Percentiles rank a stretch among this genome's conserved stretches.
These are phyloP conservation scores for Ptychadena robeensis DNA, from an alignment of 2,797 vertebrate genomes.

Conservation along the genomic window DNA sequence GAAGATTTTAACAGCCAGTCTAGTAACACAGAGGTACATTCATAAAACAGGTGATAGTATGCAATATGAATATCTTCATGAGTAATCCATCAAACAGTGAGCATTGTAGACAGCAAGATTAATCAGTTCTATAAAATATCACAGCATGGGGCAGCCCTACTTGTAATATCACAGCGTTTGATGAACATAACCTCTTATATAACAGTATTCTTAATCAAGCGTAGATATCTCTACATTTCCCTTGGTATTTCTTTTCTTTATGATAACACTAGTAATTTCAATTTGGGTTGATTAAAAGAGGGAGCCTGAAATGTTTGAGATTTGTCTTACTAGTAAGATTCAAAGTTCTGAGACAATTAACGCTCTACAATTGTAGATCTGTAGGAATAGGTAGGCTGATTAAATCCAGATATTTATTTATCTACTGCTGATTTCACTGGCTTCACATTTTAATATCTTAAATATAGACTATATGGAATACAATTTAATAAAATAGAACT, in stretches of 20 bases:
- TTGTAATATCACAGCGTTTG: neutral
- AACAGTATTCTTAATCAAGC: conserved; percentile 10
- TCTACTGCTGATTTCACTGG: no score
- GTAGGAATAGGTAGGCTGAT: no score
- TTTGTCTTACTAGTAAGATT: no score
- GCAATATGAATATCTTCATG: neutral
- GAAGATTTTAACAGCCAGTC: neutral
- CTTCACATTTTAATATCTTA: no score
- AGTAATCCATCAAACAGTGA: conserved; percentile 12
- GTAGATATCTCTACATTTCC: neutral
- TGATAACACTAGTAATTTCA: no score
- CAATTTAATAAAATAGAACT: no score
- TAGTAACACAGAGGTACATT: conserved; percentile 6
- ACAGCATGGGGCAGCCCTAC: conserved; percentile 9
- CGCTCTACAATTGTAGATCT: no score
- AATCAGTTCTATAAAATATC: conserved; percentile 14
- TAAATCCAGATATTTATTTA: no score
- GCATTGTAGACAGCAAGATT: conserved; percentile 8
- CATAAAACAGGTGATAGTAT: conserved; percentile 17
- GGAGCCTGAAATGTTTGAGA: neutral
- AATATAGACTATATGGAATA: no score
- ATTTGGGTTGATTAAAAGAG: neutral
- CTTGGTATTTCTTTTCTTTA: neutral
- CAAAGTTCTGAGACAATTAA: no score
- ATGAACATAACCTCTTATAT: conserved; percentile 29